Conservation (phyloP, 2,797 vertebrate genomes). For the Triplophysa yarkandensis region DNA sequence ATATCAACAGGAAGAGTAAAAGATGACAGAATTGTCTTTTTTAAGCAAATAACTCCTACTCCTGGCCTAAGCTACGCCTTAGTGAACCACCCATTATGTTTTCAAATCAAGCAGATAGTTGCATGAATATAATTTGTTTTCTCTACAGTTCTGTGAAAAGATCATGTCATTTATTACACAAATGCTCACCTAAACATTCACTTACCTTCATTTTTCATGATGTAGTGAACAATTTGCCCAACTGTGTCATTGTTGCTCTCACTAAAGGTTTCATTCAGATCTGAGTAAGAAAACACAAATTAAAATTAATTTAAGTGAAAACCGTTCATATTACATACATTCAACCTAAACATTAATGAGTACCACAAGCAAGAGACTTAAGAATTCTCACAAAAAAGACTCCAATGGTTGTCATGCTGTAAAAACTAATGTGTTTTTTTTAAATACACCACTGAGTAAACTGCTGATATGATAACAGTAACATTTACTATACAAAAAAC, state of each 20-base stretch:
- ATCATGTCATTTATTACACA: too few relatives aligned
- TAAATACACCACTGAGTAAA: too few relatives aligned
- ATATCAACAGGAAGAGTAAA: too few relatives aligned
- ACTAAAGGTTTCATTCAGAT: slow-evolving; percentile 84
- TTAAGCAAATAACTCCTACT: too few relatives aligned
- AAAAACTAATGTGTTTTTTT: background rate
- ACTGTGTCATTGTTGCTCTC: slow-evolving; percentile 90
- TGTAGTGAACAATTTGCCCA: slow-evolving; percentile 89
- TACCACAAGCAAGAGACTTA: too few relatives aligned
- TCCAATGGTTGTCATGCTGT: background rate
- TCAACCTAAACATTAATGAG: too few relatives aligned
- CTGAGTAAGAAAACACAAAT: slow-evolving; percentile 64
- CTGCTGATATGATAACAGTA: background rate
- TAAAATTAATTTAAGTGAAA: background rate
- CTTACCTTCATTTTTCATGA: slow-evolving; percentile 98
- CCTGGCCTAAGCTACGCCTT: too few relatives aligned
- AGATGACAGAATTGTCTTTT: too few relatives aligned
- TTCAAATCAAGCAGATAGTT: too few relatives aligned
- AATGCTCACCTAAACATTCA: background rate
- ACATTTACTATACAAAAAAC: slow-evolving; percentile 21
- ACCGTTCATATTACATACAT: too few relatives aligned
- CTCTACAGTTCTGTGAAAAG: too few relatives aligned
- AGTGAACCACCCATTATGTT: too few relatives aligned
- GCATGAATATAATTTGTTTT: background rate
- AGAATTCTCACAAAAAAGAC: background rate